These are phyloP conservation scores for Indri indri DNA, from an alignment of 2,113 vertebrate genomes.

Conservation along the genomic window DNA sequence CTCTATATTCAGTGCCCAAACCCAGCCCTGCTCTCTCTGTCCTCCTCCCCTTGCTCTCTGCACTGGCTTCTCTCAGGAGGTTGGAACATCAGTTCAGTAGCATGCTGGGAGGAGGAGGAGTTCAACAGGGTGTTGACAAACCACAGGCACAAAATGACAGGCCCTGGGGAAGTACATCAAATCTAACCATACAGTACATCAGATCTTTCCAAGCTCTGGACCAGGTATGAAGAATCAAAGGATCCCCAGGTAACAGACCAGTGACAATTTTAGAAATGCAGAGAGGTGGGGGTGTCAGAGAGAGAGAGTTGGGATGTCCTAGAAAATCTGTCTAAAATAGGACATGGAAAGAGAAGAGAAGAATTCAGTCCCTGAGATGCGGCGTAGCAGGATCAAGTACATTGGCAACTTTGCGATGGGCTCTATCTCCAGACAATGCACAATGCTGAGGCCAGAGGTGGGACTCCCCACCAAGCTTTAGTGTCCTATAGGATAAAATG, in stretches of 20 bases:
- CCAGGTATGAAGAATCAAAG: conserved; percentile 11
- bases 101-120: neutral
- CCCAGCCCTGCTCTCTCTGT: neutral
- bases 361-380: neutral
- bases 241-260: conserved; percentile 23
- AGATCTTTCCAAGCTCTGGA: neutral
- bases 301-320: neutral
- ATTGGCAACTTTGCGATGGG: neutral
- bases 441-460: neutral
- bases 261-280: conserved; percentile 46
- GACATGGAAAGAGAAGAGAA: neutral
- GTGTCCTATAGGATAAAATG: neutral
- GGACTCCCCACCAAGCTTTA: neutral
- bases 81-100: neutral
- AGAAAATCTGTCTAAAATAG: conserved; percentile 56
- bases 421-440: neutral
- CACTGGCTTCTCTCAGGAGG: neutral
- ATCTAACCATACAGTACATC: neutral
- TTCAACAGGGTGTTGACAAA: neutral
- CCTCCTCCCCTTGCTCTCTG: neutral
- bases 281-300: neutral
- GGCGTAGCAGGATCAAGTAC: neutral
- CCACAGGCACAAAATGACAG: neutral
- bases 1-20: neutral
- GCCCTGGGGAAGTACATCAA: neutral